Base-by-base conservation (phyloP, 2,797 vertebrate species). In the Menidia menidia region DNA sequence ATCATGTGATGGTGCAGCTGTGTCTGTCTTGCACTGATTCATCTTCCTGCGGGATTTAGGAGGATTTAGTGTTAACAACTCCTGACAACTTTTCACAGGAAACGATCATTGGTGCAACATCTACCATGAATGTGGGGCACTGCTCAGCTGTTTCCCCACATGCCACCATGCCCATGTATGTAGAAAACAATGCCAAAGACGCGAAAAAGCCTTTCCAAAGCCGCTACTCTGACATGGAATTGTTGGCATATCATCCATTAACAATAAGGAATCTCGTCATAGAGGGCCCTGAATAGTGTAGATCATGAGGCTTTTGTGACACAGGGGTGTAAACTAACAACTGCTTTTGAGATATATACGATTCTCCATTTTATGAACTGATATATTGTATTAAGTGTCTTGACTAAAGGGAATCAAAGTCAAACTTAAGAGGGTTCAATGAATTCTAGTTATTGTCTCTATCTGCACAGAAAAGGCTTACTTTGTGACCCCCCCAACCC, bases 391-490 rank as follows among this genome's bases (percentile, higher is more conserved):
- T 32, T 81, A 10, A 77, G 66, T 71, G 51, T 61, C 50, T 64
- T 65, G 50, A 50, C 58, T 77, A 13, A 76, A 71, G 39, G 68
- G 39, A 77, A 64, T 52, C 44, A 61, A 76, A 39, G 54, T 78
- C 70, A 51, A 62, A 60, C 65, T 44, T 25, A 33, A 43, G 45
- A 48, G 32, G 33, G 58, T n/a, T 66, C 45, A n/a, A 65, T 70
- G 31, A 76, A 72, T 52, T 73, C 16, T 62, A 60, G 39, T 56
- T n/a, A 41, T 42, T 58, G 64, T 81, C 73, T 51, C 78, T 75
- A 52, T 84, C 60, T 75, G 71, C 54, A 78, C 69, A 67, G 55
- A 25, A 82, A 71, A 77, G 30, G 35, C 75, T 71, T 42, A 10
- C 48, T 79, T 52, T 69, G 44, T 4, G 58, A 67, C 73, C 73